Evolutionary conservation across 2,888 invertebrate genomes (phyloP).

Genomic region (Aleiodes alternator): DNA sequence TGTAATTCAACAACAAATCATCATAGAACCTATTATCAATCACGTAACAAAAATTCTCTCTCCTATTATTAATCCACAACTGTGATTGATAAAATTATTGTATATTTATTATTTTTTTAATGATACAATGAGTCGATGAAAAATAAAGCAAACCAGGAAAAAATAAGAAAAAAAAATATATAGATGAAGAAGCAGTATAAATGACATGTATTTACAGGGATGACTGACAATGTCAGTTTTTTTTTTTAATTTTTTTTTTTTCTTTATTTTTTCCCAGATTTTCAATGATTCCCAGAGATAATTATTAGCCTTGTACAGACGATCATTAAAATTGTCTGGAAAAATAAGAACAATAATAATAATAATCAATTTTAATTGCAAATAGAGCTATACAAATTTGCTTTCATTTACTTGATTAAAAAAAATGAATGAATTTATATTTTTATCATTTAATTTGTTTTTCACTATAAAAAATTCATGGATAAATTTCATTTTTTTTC

Average conservation of each 20-base stretch:
- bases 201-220: slow-evolving; percentile 5
- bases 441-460: too few relatives aligned
- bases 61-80: neutral
- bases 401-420: too few relatives aligned
- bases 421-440: too few relatives aligned
- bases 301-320: neutral
- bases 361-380: too few relatives aligned
- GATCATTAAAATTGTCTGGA: neutral
- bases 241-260: slow-evolving; percentile 12
- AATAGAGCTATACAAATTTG: too few relatives aligned
- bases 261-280: neutral
- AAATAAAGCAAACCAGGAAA: neutral
- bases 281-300: neutral
- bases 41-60: neutral
- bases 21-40: neutral
- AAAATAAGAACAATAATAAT: neutral
- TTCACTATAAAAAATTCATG: too few relatives aligned
- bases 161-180: neutral
- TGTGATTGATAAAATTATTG: slow-evolving; percentile 15
- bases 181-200: neutral
- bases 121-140: slow-evolving; percentile 8
- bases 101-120: slow-evolving; percentile 17
- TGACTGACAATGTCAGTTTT: slow-evolving; percentile 10
- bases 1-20: neutral
- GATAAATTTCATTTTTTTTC: too few relatives aligned